Evolutionary conservation across 2,888 invertebrate species (phyloP), one percentile per base, ranked within the genome.

Genomic region (Caenorhabditis afra): DNA sequence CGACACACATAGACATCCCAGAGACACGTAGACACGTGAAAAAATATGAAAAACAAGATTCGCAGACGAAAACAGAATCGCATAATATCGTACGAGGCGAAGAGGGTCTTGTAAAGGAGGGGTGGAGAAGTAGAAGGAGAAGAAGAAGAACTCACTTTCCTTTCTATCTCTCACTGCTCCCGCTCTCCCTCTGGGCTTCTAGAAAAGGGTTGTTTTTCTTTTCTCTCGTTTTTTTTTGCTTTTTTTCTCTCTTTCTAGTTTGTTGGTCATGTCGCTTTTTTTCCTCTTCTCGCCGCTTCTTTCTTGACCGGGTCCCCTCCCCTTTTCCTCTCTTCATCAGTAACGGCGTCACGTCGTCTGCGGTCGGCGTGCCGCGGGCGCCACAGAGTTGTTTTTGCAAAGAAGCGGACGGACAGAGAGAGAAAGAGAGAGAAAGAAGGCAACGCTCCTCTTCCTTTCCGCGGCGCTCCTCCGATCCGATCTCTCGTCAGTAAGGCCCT

Each of bases 31-130:
- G 47, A 55, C 62, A 62, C 45, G 55, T 55, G 71, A 71, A 71
- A n/a, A 58, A 59, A 62, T 44, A 67, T 20, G 59, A 50, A 71
- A 62, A 71, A 62, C 53, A 71, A 57, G 55, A 71, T 71, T 58
- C 57, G 57, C 64, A 65, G 64, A 64, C 64, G 61, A 71, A 71
- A 71, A 71, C 71, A 71, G 62, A 71, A 62, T 62, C 29, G 62
- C 62, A 71, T 71, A 62, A 71, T 71, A 71, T 71, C 71, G 71
- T 62, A 71, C 71, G 62, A 62, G 57, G 41, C 49, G 62, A 23
- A 35, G 45, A 45, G 57, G 20, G 20, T 18, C 39, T 57, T 16
- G 53, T 29, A 16, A 47, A 3, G 16, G 47, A 66, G n/a, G 29
- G 45, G 66, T 11, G 16, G 8, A 37, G 37, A 16, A 10, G 37